Conservation (phyloP, 1,140 invertebrate species). For the Planococcus citri region DNA sequence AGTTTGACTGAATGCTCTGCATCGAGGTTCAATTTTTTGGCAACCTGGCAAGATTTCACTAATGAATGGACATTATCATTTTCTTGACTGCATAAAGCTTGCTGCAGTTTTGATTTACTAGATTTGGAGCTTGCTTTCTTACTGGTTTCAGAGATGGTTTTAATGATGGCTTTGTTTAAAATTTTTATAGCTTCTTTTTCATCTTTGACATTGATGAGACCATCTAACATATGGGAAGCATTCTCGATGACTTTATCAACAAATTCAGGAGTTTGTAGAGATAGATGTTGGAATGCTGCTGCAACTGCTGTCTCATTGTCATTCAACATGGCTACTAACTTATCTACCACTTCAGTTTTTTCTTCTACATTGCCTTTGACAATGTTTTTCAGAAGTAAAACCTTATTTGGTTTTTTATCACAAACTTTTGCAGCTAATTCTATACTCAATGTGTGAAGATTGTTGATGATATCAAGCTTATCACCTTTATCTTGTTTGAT, state of each 20-base stretch:
- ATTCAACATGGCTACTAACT: conserved; percentile 24
- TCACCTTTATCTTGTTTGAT: background rate
- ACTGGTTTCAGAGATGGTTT: too few species aligned
- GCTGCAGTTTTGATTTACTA: conserved; percentile 41
- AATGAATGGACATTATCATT: conserved; percentile 40
- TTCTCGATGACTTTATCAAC: conserved; percentile 31
- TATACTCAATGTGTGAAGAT: background rate
- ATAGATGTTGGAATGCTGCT: conserved; percentile 32
- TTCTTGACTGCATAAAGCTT: conserved; percentile 40
- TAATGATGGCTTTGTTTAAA: conserved; percentile 47
- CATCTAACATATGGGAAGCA: too few species aligned
- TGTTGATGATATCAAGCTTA: background rate
- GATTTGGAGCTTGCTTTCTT: too few species aligned
- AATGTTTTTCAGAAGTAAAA: conserved; percentile 10
- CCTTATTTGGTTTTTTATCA: background rate
- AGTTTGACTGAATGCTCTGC: background rate
- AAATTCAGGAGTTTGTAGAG: conserved; percentile 32
- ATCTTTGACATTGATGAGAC: background rate
- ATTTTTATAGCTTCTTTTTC: conserved; percentile 47
- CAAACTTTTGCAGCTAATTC: background rate
- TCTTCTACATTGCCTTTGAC: conserved; percentile 17
- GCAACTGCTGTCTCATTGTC: conserved; percentile 23
- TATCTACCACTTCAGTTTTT: conserved; percentile 21
- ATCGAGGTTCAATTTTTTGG: conserved; percentile 33
- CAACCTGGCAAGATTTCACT: conserved; percentile 37